These are phyloP conservation scores for Stegophylla sp. DNA, from an alignment of 2,888 invertebrate genomes.

Conservation along the genomic window DNA sequence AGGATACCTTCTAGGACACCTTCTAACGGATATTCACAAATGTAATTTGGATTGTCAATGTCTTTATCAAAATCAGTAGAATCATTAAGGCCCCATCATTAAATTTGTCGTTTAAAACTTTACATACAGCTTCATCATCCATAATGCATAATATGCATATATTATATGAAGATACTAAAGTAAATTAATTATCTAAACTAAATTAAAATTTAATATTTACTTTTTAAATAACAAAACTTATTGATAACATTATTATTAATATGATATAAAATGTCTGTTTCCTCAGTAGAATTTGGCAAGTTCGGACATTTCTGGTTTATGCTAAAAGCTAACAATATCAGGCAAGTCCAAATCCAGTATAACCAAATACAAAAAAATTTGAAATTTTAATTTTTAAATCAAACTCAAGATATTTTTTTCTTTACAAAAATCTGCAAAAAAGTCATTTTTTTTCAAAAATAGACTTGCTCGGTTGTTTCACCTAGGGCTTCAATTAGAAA, in stretches of 20 bases:
- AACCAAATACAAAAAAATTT: background rate
- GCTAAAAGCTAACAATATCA: background rate
- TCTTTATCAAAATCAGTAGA: slow-evolving; percentile 2
- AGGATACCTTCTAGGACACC: background rate
- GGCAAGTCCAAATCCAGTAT: slow-evolving; percentile 1
- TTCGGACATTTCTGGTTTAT: background rate
- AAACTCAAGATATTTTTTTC: too few species aligned
- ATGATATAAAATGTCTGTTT: background rate
- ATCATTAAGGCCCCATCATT: background rate
- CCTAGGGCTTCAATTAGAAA: too few species aligned
- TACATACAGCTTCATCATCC: background rate
- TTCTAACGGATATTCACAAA: background rate
- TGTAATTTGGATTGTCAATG: background rate
- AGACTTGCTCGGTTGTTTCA: too few species aligned
- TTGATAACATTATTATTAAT: background rate
- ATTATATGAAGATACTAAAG: background rate
- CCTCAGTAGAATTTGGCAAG: background rate
- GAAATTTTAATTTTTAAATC: too few species aligned
- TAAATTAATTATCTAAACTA: background rate
- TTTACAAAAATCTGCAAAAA: too few species aligned
- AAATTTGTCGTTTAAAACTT: background rate
- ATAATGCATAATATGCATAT: background rate
- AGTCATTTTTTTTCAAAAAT: too few species aligned
- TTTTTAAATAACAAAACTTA: background rate
- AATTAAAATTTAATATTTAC: background rate